Conservation (phyloP, 1,140 invertebrate genomes). For the Sinonovacula constricta region DNA sequence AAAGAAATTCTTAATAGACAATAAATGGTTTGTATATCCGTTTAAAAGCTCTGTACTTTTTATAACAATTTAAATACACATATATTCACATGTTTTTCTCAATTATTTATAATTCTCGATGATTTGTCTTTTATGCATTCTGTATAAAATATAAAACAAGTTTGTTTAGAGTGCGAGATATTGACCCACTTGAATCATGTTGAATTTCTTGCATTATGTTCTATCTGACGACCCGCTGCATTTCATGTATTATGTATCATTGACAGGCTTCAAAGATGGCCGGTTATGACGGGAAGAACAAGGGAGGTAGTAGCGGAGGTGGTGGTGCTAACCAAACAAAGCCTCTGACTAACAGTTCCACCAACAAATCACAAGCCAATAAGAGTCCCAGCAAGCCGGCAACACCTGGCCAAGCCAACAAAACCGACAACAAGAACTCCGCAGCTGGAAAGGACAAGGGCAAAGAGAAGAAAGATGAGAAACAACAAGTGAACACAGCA, state of each 20-base stretch:
- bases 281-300: conserved; percentile 11
- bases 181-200: too few relatives aligned
- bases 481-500: conserved; percentile 26
- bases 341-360: neutral
- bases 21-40: too few relatives aligned
- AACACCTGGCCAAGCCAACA: neutral
- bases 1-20: too few relatives aligned
- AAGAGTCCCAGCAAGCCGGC: neutral
- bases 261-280: conserved; percentile 34
- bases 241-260: neutral
- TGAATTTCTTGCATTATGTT: too few relatives aligned
- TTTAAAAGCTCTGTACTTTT: too few relatives aligned
- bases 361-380: neutral
- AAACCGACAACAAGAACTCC: neutral
- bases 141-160: too few relatives aligned
- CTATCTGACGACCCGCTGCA: too few relatives aligned
- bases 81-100: too few relatives aligned
- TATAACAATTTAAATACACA: too few relatives aligned
- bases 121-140: too few relatives aligned
- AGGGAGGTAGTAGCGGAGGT: conserved; percentile 17
- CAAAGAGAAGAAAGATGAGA: conserved; percentile 15
- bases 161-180: too few relatives aligned
- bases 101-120: too few relatives aligned
- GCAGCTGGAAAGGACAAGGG: neutral
- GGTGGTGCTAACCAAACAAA: neutral